Conservation (phyloP, 1,140 invertebrate species). For the Euborellia annulipes region DNA sequence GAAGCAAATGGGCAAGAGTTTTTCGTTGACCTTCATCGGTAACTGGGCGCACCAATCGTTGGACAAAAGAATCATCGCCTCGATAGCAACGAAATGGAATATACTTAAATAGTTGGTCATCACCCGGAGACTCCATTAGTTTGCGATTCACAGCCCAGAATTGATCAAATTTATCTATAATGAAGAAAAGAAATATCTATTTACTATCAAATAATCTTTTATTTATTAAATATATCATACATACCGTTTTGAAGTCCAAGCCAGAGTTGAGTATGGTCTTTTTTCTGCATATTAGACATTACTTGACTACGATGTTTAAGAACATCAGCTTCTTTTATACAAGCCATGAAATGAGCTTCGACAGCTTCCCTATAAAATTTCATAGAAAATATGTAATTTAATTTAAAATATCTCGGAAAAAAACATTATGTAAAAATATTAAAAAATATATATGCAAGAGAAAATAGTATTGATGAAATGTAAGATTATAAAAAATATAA, state of each 20-base stretch:
- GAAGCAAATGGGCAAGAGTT: conserved; percentile 51
- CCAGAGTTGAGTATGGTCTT: conserved; percentile 96
- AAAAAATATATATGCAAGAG: too few species aligned
- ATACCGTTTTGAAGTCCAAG: conserved; percentile 79
- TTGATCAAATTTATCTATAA: conserved; percentile 92
- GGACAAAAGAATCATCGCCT: conserved; percentile 49
- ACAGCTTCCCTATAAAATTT: conserved; percentile 79
- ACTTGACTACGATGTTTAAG: conserved; percentile 86
- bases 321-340: conserved; percentile 94
- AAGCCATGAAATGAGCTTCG: conserved; percentile 86
- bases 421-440: too few species aligned
- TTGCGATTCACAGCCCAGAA: conserved; percentile 95
- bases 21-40: conserved; percentile 55
- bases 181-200: conserved; percentile 9
- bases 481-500: too few species aligned
- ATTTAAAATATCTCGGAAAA: too few species aligned
- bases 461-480: too few species aligned
- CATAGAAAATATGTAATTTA: too few species aligned
- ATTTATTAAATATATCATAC: background rate
- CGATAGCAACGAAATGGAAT: conserved; percentile 83
- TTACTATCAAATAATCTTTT: background rate
- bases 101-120: conserved; percentile 71
- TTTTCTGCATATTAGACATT: conserved; percentile 90
- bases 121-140: conserved; percentile 70
- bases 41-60: conserved; percentile 60